A percentile compares a stretch with the other conserved stretches of the same genome.
Conservation (phyloP, 2,888 invertebrate genomes). For the Hypomecis atomaria region DNA sequence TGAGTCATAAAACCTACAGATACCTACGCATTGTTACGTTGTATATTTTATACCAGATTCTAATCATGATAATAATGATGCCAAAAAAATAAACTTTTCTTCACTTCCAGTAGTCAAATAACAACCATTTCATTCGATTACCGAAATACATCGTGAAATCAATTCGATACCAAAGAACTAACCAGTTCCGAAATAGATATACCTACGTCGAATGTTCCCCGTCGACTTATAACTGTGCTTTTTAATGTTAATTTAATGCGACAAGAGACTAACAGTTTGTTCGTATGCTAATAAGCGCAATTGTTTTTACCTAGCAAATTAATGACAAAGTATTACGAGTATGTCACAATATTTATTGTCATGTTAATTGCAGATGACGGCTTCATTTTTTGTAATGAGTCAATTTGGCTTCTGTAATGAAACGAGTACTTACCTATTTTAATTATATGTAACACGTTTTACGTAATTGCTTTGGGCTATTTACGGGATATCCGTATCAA, state of each 20-base stretch:
- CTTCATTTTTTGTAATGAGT: not conserved
- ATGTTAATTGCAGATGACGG: slow-evolving; percentile 13
- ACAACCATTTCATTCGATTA: slow-evolving; percentile 3
- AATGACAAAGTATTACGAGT: slow-evolving; percentile 13
- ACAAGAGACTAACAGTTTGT: slow-evolving; percentile 23
- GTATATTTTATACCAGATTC: not conserved
- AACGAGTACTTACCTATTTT: no score
- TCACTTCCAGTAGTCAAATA: slow-evolving; percentile 7
- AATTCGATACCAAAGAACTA: slow-evolving; percentile 26
- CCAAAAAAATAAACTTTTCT: not conserved
- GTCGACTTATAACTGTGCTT: slow-evolving; percentile 27
- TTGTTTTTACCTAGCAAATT: slow-evolving; percentile 21
- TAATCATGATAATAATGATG: not conserved
- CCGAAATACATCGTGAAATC: slow-evolving; percentile 22
- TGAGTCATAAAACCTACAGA: no score
- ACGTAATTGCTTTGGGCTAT: no score
- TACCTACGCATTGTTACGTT: not conserved
- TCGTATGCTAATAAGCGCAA: slow-evolving; percentile 24
- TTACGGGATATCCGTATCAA: no score
- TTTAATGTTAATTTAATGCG: slow-evolving; percentile 24
- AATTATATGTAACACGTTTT: no score
- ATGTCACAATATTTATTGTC: slow-evolving; percentile 14
- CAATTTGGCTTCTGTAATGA: not conserved
- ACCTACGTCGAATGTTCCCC: slow-evolving; percentile 21
- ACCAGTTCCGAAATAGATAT: slow-evolving; percentile 29